Base-by-base conservation (phyloP, 2,113 vertebrate species). In the Actinemys pallida region DNA sequence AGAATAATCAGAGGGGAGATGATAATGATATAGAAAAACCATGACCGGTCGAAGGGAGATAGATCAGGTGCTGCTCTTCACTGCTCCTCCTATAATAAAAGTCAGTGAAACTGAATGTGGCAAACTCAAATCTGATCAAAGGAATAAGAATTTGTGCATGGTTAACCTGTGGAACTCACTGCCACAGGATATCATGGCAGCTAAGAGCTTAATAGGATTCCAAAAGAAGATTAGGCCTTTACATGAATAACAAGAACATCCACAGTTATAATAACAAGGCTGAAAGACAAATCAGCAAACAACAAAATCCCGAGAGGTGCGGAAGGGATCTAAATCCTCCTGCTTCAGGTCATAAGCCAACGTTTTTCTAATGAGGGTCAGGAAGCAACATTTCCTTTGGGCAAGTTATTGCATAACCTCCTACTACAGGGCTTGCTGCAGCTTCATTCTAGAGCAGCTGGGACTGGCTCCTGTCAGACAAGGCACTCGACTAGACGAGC, bases 61-160 rank as follows among this genome's bases (percentile, higher is more conserved):
- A 69, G 29, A 47, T 6, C 16, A 84, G 54, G 29, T 90, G 22
- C 25, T 81, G 82, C 27, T 50, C 39, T 25, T 13, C 8, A 2
- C 0, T 0, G 5, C 81, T 50, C 14, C 31, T 53, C 29, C 7
- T 8, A 6, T 3, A 14, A 24, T 42, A 10, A 35, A 65, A 29
- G 39, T 6, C 1, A 1, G 52, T 1, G 29, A 59, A 57, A 52
- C 25, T 49, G 82, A 57, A 85, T 49, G 24, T n/a, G 80, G 45
- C 16, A n/a, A 83, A 8, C 50, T 19, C 76, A 54, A 39, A 49
- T 39, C 45, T 42, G 53, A 8, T 24, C 56, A 57, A 57, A 25
- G 24, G 9, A 57, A 57, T 57, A 11, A 57, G 25, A 57, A 24
- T 10, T 11, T 25, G 9, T 57, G 25, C 56, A 11, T 2, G 9